Evolutionary conservation across 2,888 invertebrate species (phyloP).

Genomic region (Acanthacorydalis orientalis): DNA sequence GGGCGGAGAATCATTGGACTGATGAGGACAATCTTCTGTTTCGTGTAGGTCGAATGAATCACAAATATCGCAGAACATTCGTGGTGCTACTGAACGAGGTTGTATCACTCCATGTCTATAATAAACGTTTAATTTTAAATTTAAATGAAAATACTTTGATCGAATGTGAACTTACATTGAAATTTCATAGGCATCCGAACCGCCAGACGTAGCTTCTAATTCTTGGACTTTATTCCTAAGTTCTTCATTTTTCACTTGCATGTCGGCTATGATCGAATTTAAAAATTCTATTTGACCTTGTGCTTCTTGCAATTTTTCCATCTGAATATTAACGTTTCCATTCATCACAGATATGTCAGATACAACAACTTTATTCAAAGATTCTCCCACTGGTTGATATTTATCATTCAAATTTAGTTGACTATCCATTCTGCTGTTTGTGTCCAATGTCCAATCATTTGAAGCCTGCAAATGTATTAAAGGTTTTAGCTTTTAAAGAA

Average conservation of each 20-base stretch:
- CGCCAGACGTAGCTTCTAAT: conserved; percentile 45
- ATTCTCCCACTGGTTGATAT: not conserved
- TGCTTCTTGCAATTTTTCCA: conserved; percentile 44
- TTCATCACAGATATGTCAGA: too few relatives aligned
- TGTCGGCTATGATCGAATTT: conserved; percentile 91
- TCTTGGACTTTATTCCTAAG: conserved; percentile 63
- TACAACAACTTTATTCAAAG: too few relatives aligned
- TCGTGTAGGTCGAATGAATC: conserved; percentile 93
- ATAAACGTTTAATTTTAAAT: not conserved
- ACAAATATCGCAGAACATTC: conserved; percentile 94
- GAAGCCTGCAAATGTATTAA: too few relatives aligned
- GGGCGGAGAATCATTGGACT: conserved; percentile 43
- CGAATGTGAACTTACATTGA: conserved; percentile 27
- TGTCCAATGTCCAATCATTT: too few relatives aligned
- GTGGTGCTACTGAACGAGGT: conserved; percentile 40
- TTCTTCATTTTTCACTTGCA: conserved; percentile 84
- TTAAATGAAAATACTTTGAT: conserved; percentile 2
- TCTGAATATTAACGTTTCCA: conserved; percentile 14
- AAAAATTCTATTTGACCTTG: conserved; percentile 75
- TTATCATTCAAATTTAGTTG: not conserved
- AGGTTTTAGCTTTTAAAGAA: too few relatives aligned
- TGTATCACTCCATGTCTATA: conserved; percentile 14
- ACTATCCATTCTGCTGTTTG: too few relatives aligned
- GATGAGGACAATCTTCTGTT: conserved; percentile 91
- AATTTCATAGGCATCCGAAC: conserved; percentile 21